Conservation (phyloP, 2,888 invertebrate species). For the Mythimna ferrago region DNA sequence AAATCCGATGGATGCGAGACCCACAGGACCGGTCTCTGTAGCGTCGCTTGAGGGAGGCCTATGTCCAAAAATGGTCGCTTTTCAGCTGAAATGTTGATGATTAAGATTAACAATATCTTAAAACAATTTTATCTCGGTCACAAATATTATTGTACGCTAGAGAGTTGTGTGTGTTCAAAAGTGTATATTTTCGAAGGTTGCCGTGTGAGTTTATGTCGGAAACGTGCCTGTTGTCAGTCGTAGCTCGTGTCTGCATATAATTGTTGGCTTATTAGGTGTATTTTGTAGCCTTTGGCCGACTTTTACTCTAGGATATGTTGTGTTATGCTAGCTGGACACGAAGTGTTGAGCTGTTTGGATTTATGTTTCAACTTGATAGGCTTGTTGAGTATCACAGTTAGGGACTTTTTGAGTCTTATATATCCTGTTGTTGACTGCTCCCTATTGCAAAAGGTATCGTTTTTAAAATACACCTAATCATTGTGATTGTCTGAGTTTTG, state of each 20-base stretch:
- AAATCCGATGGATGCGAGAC: too few relatives aligned
- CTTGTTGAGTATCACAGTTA: too few relatives aligned
- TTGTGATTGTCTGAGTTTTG: too few relatives aligned
- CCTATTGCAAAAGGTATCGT: too few relatives aligned
- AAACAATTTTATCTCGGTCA: conserved; percentile 13
- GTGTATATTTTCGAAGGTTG: conserved; percentile 54
- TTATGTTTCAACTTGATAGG: conserved; percentile 9
- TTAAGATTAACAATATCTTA: conserved; percentile 11
- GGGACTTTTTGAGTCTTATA: too few relatives aligned
- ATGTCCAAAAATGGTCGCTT: too few relatives aligned
- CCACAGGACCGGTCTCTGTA: too few relatives aligned
- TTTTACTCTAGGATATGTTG: conserved; percentile 32
- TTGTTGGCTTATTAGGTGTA: conserved; percentile 39
- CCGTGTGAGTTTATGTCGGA: conserved; percentile 45
- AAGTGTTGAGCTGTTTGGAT: conserved; percentile 19
- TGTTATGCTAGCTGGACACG: conserved; percentile 27
- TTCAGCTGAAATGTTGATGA: background rate
- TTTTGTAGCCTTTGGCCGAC: conserved; percentile 48
- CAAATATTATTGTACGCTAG: conserved; percentile 5
- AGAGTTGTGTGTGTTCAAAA: conserved; percentile 30
- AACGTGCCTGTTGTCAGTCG: conserved; percentile 58
- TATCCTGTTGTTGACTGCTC: too few relatives aligned
- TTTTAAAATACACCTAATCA: too few relatives aligned
- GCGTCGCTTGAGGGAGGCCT: too few relatives aligned
- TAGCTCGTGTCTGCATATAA: conserved; percentile 59